Evolutionary conservation across 2,113 vertebrate genomes (phyloP).

Genomic region (Ceuthmochares aereus): DNA sequence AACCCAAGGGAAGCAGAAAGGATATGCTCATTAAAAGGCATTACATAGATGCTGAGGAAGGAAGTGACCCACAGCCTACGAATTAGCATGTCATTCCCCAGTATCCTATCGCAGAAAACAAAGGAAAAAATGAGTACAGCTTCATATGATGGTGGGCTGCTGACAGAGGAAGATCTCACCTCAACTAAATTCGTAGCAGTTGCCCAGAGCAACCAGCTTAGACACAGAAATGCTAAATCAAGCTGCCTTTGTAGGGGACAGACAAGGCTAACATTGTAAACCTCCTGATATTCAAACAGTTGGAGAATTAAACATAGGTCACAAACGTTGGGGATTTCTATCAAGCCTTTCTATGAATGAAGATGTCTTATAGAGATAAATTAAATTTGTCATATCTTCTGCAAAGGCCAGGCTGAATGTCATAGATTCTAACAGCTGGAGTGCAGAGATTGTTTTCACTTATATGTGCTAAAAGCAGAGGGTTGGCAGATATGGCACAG

Average conservation of each 20-base stretch:
- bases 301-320: fast-evolving
- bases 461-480: neutral
- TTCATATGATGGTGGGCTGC: neutral
- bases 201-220: neutral
- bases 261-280: neutral
- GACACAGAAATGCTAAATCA: neutral
- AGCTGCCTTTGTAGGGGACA: neutral
- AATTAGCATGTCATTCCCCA: neutral
- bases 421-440: neutral
- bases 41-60: neutral
- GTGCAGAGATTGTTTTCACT: neutral
- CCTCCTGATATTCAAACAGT: neutral
- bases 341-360: neutral
- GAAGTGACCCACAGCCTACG: neutral
- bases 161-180: neutral
- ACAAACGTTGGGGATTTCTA: neutral
- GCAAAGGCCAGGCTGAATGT: neutral
- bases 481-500: neutral
- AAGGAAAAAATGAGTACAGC: neutral
- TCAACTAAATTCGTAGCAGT: neutral
- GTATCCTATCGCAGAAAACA: neutral
- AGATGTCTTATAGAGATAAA: neutral
- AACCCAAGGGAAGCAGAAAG: neutral
- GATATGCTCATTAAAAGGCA: neutral
- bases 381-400: neutral